Evolutionary conservation across 2,888 invertebrate genomes (phyloP), one percentile per base, ranked within the genome.

Genomic region (Apodemia zela): DNA sequence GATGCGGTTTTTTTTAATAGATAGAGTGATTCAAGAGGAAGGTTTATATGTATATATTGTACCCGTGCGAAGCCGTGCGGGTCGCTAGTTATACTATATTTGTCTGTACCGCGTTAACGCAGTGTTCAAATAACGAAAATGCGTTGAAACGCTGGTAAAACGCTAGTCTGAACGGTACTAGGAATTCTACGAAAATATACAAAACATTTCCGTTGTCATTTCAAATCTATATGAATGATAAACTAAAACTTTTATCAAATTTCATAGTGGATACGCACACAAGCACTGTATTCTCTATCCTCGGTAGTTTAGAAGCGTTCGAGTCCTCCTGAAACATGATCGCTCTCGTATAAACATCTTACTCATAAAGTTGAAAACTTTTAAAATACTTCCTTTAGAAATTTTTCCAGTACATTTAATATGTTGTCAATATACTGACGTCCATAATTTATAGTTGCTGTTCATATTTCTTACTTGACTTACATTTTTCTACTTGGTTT

Each of bases 361-460:
- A 57, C 54, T 57, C n/a, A 29, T 57, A 29, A 8, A 57, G 54
- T 57, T 57, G 54, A 57, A 25, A 57, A 57, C 54, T 57, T 57
- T 29, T 57, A 29, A 57, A 57, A 54, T 57, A 8, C 54, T 57
- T 57, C 54, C 29, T 57, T 57, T 25, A 21, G 54, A 57, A 57
- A 29, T 29, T 29, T 57, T 57, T 57, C 54, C 54, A 57, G 54
- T 21, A 15, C 54, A 57, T 29, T 57, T 57, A 57, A 57, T 57
- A 57, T 29, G 25, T 15, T 57, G 54, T 15, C 54, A 29, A 57
- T 57, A 57, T 57, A 57, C 54, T 57, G 29, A 57, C 54, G 29
- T 57, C 29, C 15, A 29, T 57, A 57, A 57, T 29, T 57, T 7
- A 29, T 57, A 25, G 29, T 57, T 54, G 47, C 17, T 47, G 54